These are phyloP conservation scores for Himantopus leucocephalus DNA, from an alignment of 2,113 vertebrate species.

Conservation along the genomic window DNA sequence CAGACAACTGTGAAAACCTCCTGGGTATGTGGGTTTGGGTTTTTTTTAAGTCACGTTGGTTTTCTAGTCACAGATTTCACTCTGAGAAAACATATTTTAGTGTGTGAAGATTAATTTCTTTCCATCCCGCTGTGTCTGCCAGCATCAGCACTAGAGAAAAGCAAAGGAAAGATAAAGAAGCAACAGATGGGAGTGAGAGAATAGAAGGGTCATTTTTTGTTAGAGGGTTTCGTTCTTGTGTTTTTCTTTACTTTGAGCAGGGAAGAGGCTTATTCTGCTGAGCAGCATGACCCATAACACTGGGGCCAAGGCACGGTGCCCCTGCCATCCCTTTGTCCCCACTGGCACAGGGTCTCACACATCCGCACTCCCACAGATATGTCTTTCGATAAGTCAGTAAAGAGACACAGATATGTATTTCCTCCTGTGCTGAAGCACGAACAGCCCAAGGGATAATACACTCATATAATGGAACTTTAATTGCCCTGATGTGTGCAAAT, in stretches of 20 bases:
- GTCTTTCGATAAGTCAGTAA: neutral
- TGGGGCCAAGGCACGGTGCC: neutral
- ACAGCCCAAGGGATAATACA: neutral
- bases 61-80: slow-evolving; percentile 34
- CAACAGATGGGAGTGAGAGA: slow-evolving; percentile 4
- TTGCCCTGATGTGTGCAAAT: neutral
- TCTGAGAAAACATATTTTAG: slow-evolving; percentile 34
- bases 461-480: neutral
- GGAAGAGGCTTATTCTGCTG: neutral
- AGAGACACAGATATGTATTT: neutral
- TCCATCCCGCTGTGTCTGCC: slow-evolving; percentile 5
- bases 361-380: accelerated
- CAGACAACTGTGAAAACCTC: slow-evolving; percentile 16
- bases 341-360: neutral
- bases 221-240: neutral
- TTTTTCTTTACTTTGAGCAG: neutral
- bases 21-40: neutral
- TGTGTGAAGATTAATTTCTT: slow-evolving; percentile 56
- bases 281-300: neutral
- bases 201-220: neutral
- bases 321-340: neutral
- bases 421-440: neutral
- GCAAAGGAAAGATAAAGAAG: slow-evolving; percentile 9
- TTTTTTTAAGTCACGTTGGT: neutral
- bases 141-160: neutral